These are phyloP conservation scores for Allygus modestus DNA, from an alignment of 2,888 invertebrate genomes.

Conservation along the genomic window DNA sequence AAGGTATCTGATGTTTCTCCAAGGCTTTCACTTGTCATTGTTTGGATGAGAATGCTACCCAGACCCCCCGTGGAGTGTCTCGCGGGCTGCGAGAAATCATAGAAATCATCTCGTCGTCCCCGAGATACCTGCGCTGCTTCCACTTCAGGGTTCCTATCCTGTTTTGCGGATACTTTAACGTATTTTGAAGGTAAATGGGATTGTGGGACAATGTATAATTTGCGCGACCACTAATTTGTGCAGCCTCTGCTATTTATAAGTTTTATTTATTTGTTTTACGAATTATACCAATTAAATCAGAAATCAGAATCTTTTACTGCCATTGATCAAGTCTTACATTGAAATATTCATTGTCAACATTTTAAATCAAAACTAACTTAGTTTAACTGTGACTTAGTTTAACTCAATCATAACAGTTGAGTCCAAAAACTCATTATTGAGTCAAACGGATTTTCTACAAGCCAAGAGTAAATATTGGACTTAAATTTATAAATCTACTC, in stretches of 20 bases:
- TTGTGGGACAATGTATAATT: background rate
- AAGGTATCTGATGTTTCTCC: slow-evolving; percentile 17
- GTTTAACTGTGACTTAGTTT: too few relatives aligned
- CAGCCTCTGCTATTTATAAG: too few relatives aligned
- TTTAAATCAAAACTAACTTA: too few relatives aligned
- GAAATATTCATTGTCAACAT: too few relatives aligned
- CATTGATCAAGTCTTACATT: too few relatives aligned
- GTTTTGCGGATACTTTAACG: background rate
- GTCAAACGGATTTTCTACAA: background rate
- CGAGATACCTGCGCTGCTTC: background rate
- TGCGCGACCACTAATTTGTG: background rate
- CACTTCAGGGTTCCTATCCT: background rate
- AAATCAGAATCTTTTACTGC: too few relatives aligned
- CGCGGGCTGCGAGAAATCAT: slow-evolving; percentile 12
- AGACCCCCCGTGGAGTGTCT: background rate
- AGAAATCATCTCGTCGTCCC: slow-evolving; percentile 3
- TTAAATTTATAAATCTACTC: background rate
- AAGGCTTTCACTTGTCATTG: slow-evolving; percentile 39
- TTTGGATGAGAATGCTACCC: slow-evolving; percentile 16
- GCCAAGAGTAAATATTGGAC: background rate
- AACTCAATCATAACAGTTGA: too few relatives aligned
- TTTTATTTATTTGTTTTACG: too few relatives aligned
- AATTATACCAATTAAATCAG: too few relatives aligned
- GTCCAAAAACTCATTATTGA: too few relatives aligned
- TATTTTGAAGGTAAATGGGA: background rate